phyloP scores from a whole-genome alignment of 2,113 vertebrate species.

The Rana temporaria region DNA sequence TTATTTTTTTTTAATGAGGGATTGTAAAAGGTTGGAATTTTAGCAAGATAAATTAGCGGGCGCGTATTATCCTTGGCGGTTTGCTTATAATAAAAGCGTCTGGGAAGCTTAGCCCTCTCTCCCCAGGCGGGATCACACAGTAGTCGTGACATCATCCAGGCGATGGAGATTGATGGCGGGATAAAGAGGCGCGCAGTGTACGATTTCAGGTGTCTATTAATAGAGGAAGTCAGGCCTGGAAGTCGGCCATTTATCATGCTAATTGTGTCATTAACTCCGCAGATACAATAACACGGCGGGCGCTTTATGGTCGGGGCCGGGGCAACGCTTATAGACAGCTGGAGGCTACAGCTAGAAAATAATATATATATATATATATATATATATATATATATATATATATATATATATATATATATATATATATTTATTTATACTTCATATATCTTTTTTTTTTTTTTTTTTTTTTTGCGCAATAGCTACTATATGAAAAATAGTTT shows the following conservation, averaged over 20 bases:
- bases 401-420: no score
- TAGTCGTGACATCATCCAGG: slow-evolving; percentile 16
- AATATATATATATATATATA: no score
- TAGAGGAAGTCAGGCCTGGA: background rate
- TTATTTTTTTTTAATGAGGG: background rate
- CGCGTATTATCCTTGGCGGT: slow-evolving; percentile 18
- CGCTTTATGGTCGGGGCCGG: background rate
- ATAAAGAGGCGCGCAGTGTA: background rate
- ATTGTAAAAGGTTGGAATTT: background rate
- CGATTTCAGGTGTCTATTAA: slow-evolving; percentile 38
- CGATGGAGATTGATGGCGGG: slow-evolving; percentile 31
- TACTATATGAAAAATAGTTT: no score
- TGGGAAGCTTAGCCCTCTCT: background rate
- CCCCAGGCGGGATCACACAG: background rate
- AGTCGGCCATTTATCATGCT: slow-evolving; percentile 1
- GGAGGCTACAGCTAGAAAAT: no score
- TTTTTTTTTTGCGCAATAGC: no score
- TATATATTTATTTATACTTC: no score
- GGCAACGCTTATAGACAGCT: background rate
- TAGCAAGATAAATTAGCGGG: slow-evolving; percentile 14
- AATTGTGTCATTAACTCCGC: background rate
- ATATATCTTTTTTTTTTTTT: no score
- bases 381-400: no score
- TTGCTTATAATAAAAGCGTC: slow-evolving; percentile 45
- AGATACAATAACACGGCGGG: background rate